Evolutionary conservation across 2,113 vertebrate genomes (phyloP).

Genomic region (Tachysurus vachellii): DNA sequence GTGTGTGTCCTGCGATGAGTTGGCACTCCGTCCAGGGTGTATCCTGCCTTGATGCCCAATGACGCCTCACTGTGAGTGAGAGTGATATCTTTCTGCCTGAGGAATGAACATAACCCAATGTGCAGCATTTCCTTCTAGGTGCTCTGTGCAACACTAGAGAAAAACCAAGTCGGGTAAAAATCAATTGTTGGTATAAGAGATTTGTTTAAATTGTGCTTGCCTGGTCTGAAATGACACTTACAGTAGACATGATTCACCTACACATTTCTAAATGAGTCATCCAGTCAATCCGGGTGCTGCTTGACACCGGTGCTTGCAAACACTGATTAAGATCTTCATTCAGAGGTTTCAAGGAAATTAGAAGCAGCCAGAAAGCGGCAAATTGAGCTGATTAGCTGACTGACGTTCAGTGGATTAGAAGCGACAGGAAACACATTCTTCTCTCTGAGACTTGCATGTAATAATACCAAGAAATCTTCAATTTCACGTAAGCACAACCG

Average conservation of each 20-base stretch:
- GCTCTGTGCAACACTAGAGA: neutral
- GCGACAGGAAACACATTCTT: slow-evolving; percentile 21
- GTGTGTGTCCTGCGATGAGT: too few species aligned
- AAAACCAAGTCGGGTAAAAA: neutral
- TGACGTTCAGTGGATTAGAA: neutral
- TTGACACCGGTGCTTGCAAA: neutral
- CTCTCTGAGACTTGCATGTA: neutral
- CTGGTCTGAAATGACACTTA: neutral
- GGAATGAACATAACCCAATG: neutral
- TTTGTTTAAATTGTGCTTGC: neutral
- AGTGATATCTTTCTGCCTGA: neutral
- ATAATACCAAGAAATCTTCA: neutral
- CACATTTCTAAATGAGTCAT: neutral
- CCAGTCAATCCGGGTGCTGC: neutral
- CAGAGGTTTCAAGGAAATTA: slow-evolving; percentile 11
- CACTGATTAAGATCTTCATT: slow-evolving; percentile 32
- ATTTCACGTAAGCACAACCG: too few species aligned
- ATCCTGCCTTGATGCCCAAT: too few species aligned
- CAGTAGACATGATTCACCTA: neutral
- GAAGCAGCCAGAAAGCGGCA: slow-evolving; percentile 6
- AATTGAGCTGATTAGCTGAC: slow-evolving; percentile 30
- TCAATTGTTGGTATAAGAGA: neutral
- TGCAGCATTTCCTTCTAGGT: neutral
- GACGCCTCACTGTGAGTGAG: too few species aligned
- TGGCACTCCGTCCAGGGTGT: too few species aligned